Evolutionary conservation across 1,140 invertebrate species (phyloP).

Genomic region (Drosophila ironensis): DNA sequence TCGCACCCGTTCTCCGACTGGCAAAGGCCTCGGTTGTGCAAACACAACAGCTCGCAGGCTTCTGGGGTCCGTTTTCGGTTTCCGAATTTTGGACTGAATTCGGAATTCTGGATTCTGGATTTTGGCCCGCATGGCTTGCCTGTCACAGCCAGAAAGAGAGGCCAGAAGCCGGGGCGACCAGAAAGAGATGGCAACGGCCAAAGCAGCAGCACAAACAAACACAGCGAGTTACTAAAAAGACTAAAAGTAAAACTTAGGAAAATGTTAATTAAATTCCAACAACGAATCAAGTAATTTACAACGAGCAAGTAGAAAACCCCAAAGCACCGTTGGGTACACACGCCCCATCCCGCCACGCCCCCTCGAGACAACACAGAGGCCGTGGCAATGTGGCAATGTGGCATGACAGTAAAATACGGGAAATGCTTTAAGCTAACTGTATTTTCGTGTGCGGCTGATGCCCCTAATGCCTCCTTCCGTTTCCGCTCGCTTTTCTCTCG

Average conservation of each 20-base stretch:
- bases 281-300: conserved; percentile 80
- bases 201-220: conserved; percentile 10
- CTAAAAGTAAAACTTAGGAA: conserved; percentile 78
- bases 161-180: neutral
- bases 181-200: neutral
- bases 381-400: conserved; percentile 4
- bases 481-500: neutral
- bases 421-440: conserved; percentile 79
- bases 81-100: too few species aligned
- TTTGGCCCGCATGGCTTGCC: conserved; percentile 48
- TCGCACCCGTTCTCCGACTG: conserved; percentile 3
- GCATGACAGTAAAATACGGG: conserved; percentile 75
- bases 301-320: conserved; percentile 76
- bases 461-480: conserved; percentile 45
- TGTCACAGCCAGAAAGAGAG: conserved; percentile 25
- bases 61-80: conserved; percentile 18
- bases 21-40: conserved; percentile 41
- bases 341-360: conserved; percentile 3
- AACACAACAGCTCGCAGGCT: conserved; percentile 55
- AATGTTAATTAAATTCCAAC: conserved; percentile 80
- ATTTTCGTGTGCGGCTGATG: conserved; percentile 73
- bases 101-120: neutral
- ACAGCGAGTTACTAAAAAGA: conserved; percentile 64
- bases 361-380: conserved; percentile 5
- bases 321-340: conserved; percentile 60